phyloP scores from a whole-genome alignment of 92 coral and sea anemone species.

The Paragorgia papillata region DNA sequence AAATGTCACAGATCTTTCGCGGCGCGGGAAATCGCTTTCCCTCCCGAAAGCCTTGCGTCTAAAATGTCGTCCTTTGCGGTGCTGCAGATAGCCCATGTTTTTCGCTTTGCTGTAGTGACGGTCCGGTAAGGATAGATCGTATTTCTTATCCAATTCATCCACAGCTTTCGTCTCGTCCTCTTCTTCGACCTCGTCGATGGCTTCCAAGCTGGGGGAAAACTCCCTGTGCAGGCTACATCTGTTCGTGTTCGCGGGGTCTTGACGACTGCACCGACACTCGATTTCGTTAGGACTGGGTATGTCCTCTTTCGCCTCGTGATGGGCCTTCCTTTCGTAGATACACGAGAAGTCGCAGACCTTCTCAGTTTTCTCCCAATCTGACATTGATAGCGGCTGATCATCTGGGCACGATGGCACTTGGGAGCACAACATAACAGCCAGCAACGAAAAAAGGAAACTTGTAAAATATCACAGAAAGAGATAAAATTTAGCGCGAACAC shows the following conservation, averaged over 20 bases:
- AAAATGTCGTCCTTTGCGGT: constrained; percentile 37
- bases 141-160: constrained; percentile 18
- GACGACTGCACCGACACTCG: constrained; percentile 3
- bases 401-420: constrained; percentile 17
- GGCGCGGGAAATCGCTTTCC: constrained; percentile 23
- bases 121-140: constrained; percentile 27
- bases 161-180: constrained; percentile 1
- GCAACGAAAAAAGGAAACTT: neutral
- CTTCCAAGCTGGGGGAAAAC: constrained; percentile 33
- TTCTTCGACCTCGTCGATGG: constrained; percentile 26
- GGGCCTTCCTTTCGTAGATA: constrained; percentile 34
- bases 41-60: constrained; percentile 9
- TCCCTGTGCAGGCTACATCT: constrained; percentile 15
- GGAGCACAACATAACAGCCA: constrained; percentile 30
- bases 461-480: neutral
- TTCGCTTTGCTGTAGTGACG: constrained; percentile 17
- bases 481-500: neutral
- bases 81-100: constrained; percentile 31
- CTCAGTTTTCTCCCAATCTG: constrained; percentile 32
- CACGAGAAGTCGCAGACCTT: constrained; percentile 19
- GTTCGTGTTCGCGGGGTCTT: neutral
- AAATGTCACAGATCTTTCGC: constrained; percentile 33
- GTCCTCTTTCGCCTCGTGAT: constrained; percentile 8
- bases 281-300: neutral
- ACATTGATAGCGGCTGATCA: constrained; percentile 18